phyloP scores from a whole-genome alignment of 2,113 vertebrate species.

The Pantherophis guttatus region DNA sequence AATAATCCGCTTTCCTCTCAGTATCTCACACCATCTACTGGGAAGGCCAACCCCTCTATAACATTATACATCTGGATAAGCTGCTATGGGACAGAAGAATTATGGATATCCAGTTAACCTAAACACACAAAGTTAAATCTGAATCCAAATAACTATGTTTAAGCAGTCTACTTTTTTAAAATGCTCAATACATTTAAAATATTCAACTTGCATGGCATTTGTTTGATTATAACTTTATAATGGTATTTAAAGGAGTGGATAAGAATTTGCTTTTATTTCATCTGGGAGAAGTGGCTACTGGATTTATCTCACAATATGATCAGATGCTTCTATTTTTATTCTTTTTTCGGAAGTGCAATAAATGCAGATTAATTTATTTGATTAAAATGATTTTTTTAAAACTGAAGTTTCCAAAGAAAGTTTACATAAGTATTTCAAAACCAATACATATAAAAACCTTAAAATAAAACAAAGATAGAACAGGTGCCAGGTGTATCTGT shows the following conservation, averaged over 20 bases:
- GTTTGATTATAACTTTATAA: not conserved
- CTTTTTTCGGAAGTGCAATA: not conserved
- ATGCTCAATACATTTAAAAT: not conserved
- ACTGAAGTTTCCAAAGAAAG: not conserved
- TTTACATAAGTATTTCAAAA: not conserved
- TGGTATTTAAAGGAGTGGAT: not conserved
- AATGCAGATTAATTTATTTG: not conserved
- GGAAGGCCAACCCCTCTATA: not conserved
- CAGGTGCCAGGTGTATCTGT: not conserved
- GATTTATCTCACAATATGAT: not conserved
- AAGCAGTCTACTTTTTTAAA: not conserved
- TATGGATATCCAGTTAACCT: not conserved
- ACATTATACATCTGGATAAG: not conserved
- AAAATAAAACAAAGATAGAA: not conserved
- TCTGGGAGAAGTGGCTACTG: not conserved
- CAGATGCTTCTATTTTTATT: not conserved
- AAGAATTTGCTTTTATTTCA: not conserved
- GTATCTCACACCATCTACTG: not conserved
- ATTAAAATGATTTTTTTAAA: not conserved
- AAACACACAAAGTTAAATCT: not conserved
- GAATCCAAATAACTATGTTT: not conserved
- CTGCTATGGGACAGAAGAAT: not conserved
- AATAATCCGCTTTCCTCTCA: not conserved
- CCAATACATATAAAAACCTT: too few relatives aligned
- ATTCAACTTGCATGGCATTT: not conserved